These are phyloP conservation scores for Aplysia californica DNA, from an alignment of 1,140 invertebrate genomes.

Conservation along the genomic window DNA sequence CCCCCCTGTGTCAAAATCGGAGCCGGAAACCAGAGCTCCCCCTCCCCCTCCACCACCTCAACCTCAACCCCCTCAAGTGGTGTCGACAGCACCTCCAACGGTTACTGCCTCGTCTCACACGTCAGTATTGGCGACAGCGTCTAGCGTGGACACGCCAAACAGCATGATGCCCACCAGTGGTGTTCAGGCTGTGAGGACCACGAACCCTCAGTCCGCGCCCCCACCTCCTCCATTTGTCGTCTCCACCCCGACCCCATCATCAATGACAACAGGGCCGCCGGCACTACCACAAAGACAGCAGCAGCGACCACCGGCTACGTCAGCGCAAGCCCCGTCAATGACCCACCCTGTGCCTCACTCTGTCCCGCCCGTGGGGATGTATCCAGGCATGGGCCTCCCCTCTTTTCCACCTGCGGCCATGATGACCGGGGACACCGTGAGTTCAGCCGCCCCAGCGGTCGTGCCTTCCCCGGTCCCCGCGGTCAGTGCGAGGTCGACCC, in stretches of 20 bases:
- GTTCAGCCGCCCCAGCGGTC: too few species aligned
- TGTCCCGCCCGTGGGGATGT: too few species aligned
- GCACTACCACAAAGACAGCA: conserved; percentile 1
- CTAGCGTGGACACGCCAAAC: too few species aligned
- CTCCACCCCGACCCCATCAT: neutral
- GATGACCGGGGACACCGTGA: too few species aligned
- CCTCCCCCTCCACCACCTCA: neutral
- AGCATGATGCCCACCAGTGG: neutral
- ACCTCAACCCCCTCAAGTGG: neutral
- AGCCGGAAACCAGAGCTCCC: neutral
- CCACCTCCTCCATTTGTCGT: neutral
- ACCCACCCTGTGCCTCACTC: neutral
- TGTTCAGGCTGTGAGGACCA: neutral
- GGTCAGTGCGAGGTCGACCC: too few species aligned
- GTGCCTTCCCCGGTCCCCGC: too few species aligned
- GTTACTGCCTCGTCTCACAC: neutral
- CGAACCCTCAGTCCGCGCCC: neutral
- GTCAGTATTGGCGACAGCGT: neutral
- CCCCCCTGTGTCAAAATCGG: neutral
- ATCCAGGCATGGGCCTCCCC: too few species aligned
- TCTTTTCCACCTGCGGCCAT: too few species aligned
- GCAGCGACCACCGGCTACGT: too few species aligned
- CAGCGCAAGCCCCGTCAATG: neutral
- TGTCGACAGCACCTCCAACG: neutral
- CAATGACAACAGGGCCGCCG: neutral